These are phyloP conservation scores for Cyphomyrmex costatus DNA, from an alignment of 1,140 invertebrate species.

Conservation along the genomic window DNA sequence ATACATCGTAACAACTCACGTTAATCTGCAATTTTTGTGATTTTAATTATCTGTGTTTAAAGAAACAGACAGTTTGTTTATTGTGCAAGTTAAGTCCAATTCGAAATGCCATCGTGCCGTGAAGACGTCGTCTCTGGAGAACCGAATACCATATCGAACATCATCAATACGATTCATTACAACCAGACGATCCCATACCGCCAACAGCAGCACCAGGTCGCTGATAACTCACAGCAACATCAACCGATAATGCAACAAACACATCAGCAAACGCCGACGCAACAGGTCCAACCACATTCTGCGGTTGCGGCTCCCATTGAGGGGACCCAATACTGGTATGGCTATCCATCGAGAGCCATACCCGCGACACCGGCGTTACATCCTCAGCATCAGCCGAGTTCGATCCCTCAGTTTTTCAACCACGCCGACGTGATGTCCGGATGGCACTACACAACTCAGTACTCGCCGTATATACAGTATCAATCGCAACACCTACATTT, in stretches of 20 bases:
- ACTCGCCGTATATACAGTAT: slow-evolving; percentile 81
- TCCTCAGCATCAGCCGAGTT: slow-evolving; percentile 68
- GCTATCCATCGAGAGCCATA: slow-evolving; percentile 57
- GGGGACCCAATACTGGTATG: slow-evolving; percentile 73
- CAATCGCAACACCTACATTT: slow-evolving; percentile 75
- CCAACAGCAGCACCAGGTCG: slow-evolving; percentile 73
- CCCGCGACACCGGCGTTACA: slow-evolving; percentile 57
- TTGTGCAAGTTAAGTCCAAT: neutral
- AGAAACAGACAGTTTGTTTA: neutral
- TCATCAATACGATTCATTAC: slow-evolving; percentile 74
- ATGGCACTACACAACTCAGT: slow-evolving; percentile 77
- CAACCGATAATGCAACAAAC: slow-evolving; percentile 28
- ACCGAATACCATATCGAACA: slow-evolving; percentile 62
- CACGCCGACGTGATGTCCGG: slow-evolving; percentile 56
- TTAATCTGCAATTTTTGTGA: neutral
- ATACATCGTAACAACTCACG: neutral
- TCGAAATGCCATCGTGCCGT: slow-evolving; percentile 27
- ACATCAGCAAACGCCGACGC: slow-evolving; percentile 42
- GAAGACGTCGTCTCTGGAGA: neutral
- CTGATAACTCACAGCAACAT: slow-evolving; percentile 41
- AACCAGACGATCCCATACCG: slow-evolving; percentile 72
- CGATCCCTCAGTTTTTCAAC: slow-evolving; percentile 74
- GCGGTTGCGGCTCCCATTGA: slow-evolving; percentile 33
- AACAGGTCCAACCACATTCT: slow-evolving; percentile 65
- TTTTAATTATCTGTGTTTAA: neutral